Percentiles rank a stretch among this genome's conserved stretches.
phyloP scores from a whole-genome alignment of 2,888 invertebrate species.

The Aspidiotus destructor region DNA sequence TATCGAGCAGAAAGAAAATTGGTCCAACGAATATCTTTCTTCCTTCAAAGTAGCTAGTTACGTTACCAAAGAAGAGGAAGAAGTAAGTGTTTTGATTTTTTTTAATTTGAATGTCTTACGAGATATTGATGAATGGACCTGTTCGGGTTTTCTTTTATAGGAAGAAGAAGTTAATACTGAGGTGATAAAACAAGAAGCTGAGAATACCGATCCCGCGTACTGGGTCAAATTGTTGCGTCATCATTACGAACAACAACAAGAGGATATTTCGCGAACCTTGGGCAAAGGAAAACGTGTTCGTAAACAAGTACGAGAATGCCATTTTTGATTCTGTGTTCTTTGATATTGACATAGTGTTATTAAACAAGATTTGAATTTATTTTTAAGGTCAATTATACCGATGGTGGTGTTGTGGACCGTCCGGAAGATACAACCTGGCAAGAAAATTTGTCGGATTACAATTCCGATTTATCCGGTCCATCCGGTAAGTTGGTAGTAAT shows the following conservation, averaged over 20 bases:
- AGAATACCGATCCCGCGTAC: constrained; percentile 97
- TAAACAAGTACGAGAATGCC: constrained; percentile 52
- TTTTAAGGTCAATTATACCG: constrained; percentile 73
- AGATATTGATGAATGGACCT: background rate
- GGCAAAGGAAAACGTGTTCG: constrained; percentile 85
- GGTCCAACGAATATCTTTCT: constrained; percentile 97
- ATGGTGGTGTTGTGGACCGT: constrained; percentile 67
- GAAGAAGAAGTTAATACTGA: constrained; percentile 91
- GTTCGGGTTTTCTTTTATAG: constrained; percentile 32
- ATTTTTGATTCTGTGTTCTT: too few relatives aligned
- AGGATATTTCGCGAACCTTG: constrained; percentile 76
- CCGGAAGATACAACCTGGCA: constrained; percentile 88
- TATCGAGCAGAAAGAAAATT: constrained; percentile 93
- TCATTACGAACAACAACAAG: constrained; percentile 99
- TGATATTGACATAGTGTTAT: too few relatives aligned
- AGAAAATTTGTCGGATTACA: constrained; percentile 91
- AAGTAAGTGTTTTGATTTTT: constrained; percentile 40
- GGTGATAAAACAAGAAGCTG: constrained; percentile 96
- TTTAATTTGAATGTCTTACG: too few relatives aligned
- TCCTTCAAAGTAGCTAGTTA: constrained; percentile 98
- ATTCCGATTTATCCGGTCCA: constrained; percentile 89
- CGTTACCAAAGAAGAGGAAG: constrained; percentile 90
- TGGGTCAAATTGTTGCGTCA: constrained; percentile 98
- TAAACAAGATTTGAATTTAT: too few relatives aligned
- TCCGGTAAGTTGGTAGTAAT: constrained; percentile 44